Base-by-base conservation (phyloP, 2,888 invertebrate species). In the Pedicia rivosa region DNA sequence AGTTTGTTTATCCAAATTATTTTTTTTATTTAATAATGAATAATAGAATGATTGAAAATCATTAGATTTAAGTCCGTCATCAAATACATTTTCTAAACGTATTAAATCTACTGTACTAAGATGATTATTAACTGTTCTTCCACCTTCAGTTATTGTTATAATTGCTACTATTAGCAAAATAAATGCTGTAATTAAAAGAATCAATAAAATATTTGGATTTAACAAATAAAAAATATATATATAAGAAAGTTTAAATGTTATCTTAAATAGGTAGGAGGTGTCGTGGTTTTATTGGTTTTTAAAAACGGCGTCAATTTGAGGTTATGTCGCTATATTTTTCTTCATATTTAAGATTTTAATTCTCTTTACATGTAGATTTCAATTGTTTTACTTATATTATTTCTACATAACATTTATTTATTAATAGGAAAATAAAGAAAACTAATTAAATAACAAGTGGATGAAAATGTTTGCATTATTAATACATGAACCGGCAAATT, bases 31-130 rank as follows among this genome's bases (percentile, higher is more conserved):
- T 37, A 75, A 65, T 1, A 78, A 66, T 3, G 81, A 75, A 63
- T 80, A 79, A 54, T 84, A 80, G 20, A 80, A 57, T 4, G 72
- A 61, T 37, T 71, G 61, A 31, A 80, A 51, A 53, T 84, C 82
- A 45, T 67, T 66, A 38, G 67, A 69, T 41, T 60, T 62, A 5
- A 68, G 46, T 24, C 66, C 68, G 39, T 57, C 55, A n/a, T 44
- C 43, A 40, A 59, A 62, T 2, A 62, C 58, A 31, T 52, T 51
- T 34, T 59, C 53, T 24, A 62, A 51, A 44, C 60, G 57, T 43
- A 48, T 50, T 30, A 55, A 42, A 47, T 61, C 61, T 16, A 51
- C 46, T 24, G 49, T 39, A 14, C 49, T 51, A 40, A 62, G 44
- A 44, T 60, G 55, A 30, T 49, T 56, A 29, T 50, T 50, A 2